Percentiles rank a stretch among this genome's conserved stretches.
Conservation (phyloP, 2,797 vertebrate species). For the Thalassophryne amazonica region DNA sequence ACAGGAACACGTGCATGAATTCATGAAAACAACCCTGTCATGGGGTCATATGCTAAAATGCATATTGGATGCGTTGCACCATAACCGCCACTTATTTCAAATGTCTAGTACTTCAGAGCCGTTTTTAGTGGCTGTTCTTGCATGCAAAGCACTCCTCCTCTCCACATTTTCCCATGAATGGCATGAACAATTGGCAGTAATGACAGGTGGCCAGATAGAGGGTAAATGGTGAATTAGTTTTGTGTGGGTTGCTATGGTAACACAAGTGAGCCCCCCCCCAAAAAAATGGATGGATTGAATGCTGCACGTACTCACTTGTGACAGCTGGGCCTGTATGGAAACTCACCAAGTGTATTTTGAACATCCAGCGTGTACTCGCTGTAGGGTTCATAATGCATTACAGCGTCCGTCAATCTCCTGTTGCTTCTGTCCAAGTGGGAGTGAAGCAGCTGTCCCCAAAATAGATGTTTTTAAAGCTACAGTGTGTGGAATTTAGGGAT, state of each 20-base stretch:
- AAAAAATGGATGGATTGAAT: constrained; percentile 16
- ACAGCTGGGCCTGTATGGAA: background rate
- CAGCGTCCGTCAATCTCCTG: constrained; percentile 14
- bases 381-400: constrained; percentile 32
- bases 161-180: constrained; percentile 12
- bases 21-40: too few species aligned
- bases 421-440: background rate
- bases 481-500: too few species aligned
- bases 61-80: background rate
- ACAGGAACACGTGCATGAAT: background rate
- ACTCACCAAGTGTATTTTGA: background rate
- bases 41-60: constrained; percentile 2
- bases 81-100: constrained; percentile 10
- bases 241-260: constrained; percentile 51
- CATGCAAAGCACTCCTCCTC: constrained; percentile 5
- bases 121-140: constrained; percentile 8
- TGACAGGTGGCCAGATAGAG: constrained; percentile 53
- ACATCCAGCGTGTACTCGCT: background rate
- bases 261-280: constrained; percentile 23
- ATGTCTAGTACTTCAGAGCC: background rate
- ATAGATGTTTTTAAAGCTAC: too few species aligned
- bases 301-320: background rate
- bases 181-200: constrained; percentile 33
- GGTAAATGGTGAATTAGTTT: constrained; percentile 34
- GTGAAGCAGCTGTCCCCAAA: background rate